Conservation (phyloP, 2,888 invertebrate species). For the Idaea dimidiata region DNA sequence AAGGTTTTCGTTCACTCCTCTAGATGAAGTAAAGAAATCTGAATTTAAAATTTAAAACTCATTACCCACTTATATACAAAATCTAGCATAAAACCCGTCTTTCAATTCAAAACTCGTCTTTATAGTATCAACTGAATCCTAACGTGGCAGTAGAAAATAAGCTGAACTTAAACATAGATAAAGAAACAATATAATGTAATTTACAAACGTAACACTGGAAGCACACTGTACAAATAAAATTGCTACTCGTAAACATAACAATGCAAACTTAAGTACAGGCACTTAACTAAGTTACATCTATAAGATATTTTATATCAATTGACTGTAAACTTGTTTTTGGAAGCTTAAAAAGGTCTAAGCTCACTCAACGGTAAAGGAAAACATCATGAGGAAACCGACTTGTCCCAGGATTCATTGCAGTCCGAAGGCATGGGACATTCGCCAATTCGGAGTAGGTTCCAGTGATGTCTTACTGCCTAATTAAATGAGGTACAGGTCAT, state of each 20-base stretch:
- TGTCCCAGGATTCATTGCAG: too few species aligned
- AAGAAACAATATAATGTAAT: not conserved
- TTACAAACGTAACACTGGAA: not conserved
- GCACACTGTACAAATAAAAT: not conserved
- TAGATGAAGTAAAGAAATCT: too few species aligned
- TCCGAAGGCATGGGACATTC: too few species aligned
- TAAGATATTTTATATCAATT: not conserved
- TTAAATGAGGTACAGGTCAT: too few species aligned
- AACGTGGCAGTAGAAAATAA: not conserved
- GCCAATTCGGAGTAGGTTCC: too few species aligned
- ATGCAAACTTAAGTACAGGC: conserved; percentile 1
- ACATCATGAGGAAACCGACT: too few species aligned
- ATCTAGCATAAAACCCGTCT: not conserved
- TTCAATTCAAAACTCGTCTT: too few species aligned
- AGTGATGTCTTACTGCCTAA: too few species aligned
- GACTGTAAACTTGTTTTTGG: not conserved
- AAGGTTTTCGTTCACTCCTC: too few species aligned
- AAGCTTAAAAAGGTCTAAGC: not conserved
- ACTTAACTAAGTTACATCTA: not conserved
- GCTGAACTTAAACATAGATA: not conserved
- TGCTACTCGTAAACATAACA: not conserved
- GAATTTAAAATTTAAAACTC: not conserved
- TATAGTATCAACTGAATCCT: not conserved
- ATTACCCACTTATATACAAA: not conserved
- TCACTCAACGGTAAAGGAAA: not conserved